Percentiles rank a stretch among this genome's conserved stretches.
phyloP scores from a whole-genome alignment of 1,140 invertebrate species.

The Rhyacophila brunnea region DNA sequence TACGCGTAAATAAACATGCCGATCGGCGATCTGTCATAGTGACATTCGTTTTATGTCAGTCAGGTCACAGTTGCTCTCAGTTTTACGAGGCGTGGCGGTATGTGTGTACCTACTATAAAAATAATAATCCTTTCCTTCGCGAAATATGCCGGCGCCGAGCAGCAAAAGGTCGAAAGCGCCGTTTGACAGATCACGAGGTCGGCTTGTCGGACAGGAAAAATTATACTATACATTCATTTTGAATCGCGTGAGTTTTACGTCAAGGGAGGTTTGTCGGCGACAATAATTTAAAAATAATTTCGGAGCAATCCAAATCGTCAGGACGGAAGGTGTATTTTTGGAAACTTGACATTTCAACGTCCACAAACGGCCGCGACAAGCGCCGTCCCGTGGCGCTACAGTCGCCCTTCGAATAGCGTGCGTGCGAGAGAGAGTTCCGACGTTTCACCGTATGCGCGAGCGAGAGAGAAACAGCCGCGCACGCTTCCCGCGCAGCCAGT shows the following conservation, averaged over 20 bases:
- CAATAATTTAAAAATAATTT: conserved; percentile 22
- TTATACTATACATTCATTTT: not conserved
- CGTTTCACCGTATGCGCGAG: conserved; percentile 5
- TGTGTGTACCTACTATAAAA: too few relatives aligned
- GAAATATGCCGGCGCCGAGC: too few relatives aligned
- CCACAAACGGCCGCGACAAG: conserved; percentile 10
- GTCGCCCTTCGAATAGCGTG: conserved; percentile 16
- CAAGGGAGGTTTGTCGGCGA: conserved; percentile 12
- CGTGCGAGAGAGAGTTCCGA: conserved; percentile 13
- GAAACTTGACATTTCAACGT: conserved; percentile 26
- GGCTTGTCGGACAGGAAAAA: conserved; percentile 1
- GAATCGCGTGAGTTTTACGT: conserved; percentile 6
- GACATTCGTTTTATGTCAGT: too few relatives aligned
- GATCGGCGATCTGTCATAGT: too few relatives aligned
- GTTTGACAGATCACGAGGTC: conserved; percentile 20
- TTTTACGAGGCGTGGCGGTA: too few relatives aligned
- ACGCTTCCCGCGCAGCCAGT: conserved; percentile 18
- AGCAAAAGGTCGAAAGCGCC: conserved; percentile 7
- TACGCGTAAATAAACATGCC: too few relatives aligned
- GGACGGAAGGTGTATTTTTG: conserved; percentile 25
- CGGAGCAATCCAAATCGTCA: conserved; percentile 11
- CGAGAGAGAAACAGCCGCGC: conserved; percentile 20
- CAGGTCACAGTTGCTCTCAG: too few relatives aligned
- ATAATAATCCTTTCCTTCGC: too few relatives aligned
- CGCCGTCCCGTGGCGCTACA: conserved; percentile 12